phyloP scores from a whole-genome alignment of 1,140 invertebrate species.

The Liolophura sinensis region DNA sequence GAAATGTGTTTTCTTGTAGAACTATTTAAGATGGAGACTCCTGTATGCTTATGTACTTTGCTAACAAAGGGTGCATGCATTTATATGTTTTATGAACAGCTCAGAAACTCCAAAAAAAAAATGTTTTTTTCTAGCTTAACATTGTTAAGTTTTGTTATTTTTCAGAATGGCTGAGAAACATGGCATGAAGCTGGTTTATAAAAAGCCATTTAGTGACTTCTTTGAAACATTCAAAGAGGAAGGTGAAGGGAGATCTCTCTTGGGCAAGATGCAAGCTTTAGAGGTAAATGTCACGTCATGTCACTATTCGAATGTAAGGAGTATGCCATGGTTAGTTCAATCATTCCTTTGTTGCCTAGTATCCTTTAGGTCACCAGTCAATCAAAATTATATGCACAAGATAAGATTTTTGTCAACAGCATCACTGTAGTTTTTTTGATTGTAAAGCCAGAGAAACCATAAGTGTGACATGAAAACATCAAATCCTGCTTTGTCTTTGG shows the following conservation, averaged over 20 bases:
- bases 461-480: too few relatives aligned
- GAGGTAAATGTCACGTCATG: constrained; percentile 57
- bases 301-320: not conserved
- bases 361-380: not conserved
- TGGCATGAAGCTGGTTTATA: constrained; percentile 77
- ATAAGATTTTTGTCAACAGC: too few relatives aligned
- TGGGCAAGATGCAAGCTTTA: constrained; percentile 76
- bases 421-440: too few relatives aligned
- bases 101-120: not conserved
- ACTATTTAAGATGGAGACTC: too few relatives aligned
- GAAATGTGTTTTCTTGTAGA: too few relatives aligned
- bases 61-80: not conserved
- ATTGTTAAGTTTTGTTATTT: too few relatives aligned
- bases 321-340: not conserved
- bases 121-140: not conserved
- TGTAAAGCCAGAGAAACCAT: too few relatives aligned
- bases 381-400: too few relatives aligned
- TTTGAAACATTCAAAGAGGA: constrained; percentile 69
- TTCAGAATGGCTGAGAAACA: constrained; percentile 75
- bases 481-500: too few relatives aligned
- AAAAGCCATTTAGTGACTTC: constrained; percentile 79
- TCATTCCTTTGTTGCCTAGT: not conserved
- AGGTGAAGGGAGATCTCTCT: constrained; percentile 66
- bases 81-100: not conserved
- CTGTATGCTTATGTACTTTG: not conserved